Base-by-base conservation (phyloP, 2,888 invertebrate genomes). In the Drosophila tanythrix region DNA sequence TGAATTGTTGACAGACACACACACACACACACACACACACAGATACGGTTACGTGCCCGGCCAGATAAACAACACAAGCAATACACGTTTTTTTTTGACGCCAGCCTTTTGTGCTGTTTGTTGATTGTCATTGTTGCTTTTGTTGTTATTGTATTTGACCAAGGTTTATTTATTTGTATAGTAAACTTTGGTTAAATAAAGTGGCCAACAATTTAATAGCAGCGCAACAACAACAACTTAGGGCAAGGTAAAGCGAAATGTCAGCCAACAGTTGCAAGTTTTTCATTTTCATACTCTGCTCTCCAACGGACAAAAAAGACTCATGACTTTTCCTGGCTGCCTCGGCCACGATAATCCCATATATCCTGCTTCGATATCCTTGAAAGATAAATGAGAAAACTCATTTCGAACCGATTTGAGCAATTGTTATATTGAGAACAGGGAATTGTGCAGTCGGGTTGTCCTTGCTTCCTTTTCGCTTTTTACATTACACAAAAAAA, bases 131-230 rank as follows among this genome's bases (percentile, higher is more conserved):
- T 55, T 63, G 52, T 65, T 29, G 52, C 46, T 25, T 46, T 46
- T 38, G 43, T 43, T 75, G 55, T 57, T 76, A 58, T 69, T 77
- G 56, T 72, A 36, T 59, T 73, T 84, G 80, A 74, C 85, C 82
- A 84, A 82, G 79, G 81, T 70, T 78, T 80, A 74, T 87, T 87
- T 89, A 84, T 89, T 84, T 89, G 83, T 82, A 70, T 81, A 76
- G 83, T 89, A 89, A 90, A 87, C 82, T 85, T 79, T 88, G 90
- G 87, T 90, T 83, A 87, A 90, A 91, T 87, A 90, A 90, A 90
- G 90, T 90, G 91, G 87, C 81, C 85, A 89, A 81, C 77, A 77
- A 76, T 78, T 89, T 82, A 86, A 89, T 78, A 77, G 66, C 75
- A 69, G 40, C 59, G 38, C 15, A 48, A 57, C 36, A 67, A 66